Base-by-base conservation (phyloP, 2,113 vertebrate genomes). In the Peromyscus leucopus region DNA sequence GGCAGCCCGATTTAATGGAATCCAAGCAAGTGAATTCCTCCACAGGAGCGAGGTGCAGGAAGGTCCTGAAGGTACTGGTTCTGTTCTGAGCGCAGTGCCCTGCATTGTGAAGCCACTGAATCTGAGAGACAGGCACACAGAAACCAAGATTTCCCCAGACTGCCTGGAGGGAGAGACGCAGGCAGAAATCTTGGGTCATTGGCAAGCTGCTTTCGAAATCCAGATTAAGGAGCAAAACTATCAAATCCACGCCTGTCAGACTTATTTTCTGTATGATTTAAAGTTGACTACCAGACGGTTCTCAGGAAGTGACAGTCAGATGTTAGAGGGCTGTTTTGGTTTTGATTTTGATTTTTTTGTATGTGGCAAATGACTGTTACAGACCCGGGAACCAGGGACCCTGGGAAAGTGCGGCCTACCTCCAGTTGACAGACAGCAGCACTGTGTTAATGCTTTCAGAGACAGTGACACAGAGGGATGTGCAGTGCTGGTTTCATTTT, bases 231-330 rank as follows among this genome's bases (percentile, higher is more conserved):
- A 94, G 86, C 92, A 96, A 94, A 91, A 90, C 78, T 96, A 87
- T 91, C 96, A 80, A 97, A 87, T 97, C 98, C 96, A 93, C 97
- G 97, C 72, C 97, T 95, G 93, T 97, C 97, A 85, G 19, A 57
- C 84, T 97, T 92, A 92, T 89, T 94, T 95, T 96, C 91, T 95
- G 2, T 94, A 36, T 94, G 83, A 95, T 96, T 97, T 96, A 95
- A 96, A 96, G 93, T 96, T 97, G 96, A 91, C 94, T 91, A 71
- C 94, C 67, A 91, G 80, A 83, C 46, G 84, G 93, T 88, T 96
- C 94, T 89, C 65, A 94, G 1, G 3, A 94, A 92, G 91, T 91
- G 94, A 91, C 91, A 89, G 0, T 97, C 97, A 94, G 91, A 94
- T 96, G 94, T 91, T 67, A 87, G 91, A 82, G 33, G 67, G 21